These are phyloP conservation scores for Drosophila micromelanica DNA, from an alignment of 1,140 invertebrate genomes.

Conservation along the genomic window DNA sequence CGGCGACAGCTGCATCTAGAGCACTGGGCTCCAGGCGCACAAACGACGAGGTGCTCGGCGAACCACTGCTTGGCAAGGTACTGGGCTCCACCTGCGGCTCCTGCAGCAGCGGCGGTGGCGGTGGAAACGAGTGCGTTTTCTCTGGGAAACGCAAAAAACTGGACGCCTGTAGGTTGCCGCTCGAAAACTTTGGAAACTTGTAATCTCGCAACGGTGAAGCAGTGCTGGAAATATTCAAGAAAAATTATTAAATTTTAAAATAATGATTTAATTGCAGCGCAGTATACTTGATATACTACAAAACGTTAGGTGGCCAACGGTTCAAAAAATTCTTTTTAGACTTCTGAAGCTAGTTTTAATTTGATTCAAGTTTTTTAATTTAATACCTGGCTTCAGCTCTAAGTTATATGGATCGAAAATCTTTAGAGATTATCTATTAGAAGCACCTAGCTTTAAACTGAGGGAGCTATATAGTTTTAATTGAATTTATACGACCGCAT, in stretches of 20 bases:
- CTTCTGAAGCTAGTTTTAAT: too few relatives aligned
- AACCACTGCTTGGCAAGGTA: conserved; percentile 59
- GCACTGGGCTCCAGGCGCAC: conserved; percentile 76
- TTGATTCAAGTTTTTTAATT: too few relatives aligned
- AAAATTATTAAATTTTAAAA: neutral
- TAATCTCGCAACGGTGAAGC: conserved; percentile 73
- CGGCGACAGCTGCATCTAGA: conserved; percentile 59
- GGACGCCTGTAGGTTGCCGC: conserved; percentile 65
- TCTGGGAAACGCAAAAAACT: conserved; percentile 74
- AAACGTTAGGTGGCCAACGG: too few relatives aligned
- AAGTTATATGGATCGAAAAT: too few relatives aligned
- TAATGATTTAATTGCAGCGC: too few relatives aligned
- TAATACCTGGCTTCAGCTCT: too few relatives aligned
- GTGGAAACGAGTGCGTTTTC: conserved; percentile 74
- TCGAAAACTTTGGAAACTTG: conserved; percentile 76
- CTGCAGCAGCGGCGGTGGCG: conserved; percentile 57
- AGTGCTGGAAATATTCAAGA: conserved; percentile 20
- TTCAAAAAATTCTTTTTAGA: too few relatives aligned
- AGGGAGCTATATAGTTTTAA: too few relatives aligned
- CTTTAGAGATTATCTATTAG: too few relatives aligned
- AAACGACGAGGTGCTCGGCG: conserved; percentile 68
- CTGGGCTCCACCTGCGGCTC: conserved; percentile 41
- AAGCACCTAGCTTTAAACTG: too few relatives aligned
- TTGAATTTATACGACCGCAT: too few relatives aligned
- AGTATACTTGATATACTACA: neutral